Conservation (phyloP, 2,113 vertebrate genomes). For the Protobothrops flavoviridis region DNA sequence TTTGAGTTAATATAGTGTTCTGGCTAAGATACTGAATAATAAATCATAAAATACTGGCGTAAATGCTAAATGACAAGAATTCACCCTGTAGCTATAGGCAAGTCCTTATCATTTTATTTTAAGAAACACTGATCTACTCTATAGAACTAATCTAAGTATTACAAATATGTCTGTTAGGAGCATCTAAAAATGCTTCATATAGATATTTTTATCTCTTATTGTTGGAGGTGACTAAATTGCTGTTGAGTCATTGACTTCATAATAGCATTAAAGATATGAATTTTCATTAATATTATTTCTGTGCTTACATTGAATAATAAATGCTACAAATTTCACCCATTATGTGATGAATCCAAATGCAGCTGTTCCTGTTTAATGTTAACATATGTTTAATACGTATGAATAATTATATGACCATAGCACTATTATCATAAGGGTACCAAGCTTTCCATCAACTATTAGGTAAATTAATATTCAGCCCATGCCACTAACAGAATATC, state of each 20-base stretch:
- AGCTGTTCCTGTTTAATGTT: conserved; percentile 18
- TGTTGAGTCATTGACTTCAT: not conserved
- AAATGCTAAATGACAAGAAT: not conserved
- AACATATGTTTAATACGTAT: conserved; percentile 27
- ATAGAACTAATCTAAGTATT: not conserved
- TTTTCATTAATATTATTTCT: conserved; percentile 4
- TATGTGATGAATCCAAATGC: not conserved
- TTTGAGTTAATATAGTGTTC: not conserved
- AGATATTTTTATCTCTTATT: not conserved
- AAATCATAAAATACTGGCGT: not conserved
- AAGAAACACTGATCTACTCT: not conserved
- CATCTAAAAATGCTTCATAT: not conserved
- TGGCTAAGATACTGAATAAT: not conserved
- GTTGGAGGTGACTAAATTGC: not conserved
- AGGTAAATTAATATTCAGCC: conserved; percentile 67
- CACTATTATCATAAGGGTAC: conserved; percentile 4
- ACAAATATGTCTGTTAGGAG: not conserved
- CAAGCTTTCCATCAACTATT: conserved; percentile 42
- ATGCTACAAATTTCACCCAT: not conserved
- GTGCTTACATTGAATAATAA: conserved; percentile 10
- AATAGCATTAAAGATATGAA: not conserved
- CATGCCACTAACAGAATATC: conserved; percentile 50
- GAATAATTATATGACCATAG: conserved; percentile 34
- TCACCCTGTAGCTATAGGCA: not conserved
- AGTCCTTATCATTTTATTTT: not conserved